Base-by-base conservation (phyloP, 2,113 vertebrate genomes). In the Empidonax traillii region DNA sequence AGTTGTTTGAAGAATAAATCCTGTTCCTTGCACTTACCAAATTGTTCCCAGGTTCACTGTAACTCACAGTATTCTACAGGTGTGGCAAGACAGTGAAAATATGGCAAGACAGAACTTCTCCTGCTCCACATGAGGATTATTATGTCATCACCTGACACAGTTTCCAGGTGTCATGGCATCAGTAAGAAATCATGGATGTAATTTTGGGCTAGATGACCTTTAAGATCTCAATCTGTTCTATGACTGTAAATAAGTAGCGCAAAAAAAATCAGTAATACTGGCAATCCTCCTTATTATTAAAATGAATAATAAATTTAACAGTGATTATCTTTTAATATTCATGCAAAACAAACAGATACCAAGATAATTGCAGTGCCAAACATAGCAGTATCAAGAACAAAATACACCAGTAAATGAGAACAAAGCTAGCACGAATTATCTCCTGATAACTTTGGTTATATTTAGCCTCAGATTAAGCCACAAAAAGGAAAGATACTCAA, bases 261-360 rank as follows among this genome's bases (percentile, higher is more conserved):
- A 65, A 52, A 24, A 43, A 39, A 43, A 86, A 19, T 20, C 8
- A 77, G 37, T 19, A 31, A 39, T 92, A 76, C 21, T 55, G 30
- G 68, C 89, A 94, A 85, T 84, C 95, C 46, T 78, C 72, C 66
- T 76, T 83, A 92, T 93, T 97, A 93, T 93, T 91, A 90, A 94
- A 94, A 85, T 75, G 89, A 96, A 90, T 97, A 97, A 95, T 90
- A 92, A 97, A 96, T 96, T 96, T 96, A 96, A 94, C 87, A 91
- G 94, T 96, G 68, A 96, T 97, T 96, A 94, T 83, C 73, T 94
- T 97, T 94, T 95, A 97, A 96, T 91, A 94, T 86, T 97, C 83
- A 91, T 93, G 53, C 95, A 95, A 97, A 96, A 96, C 87, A 96
- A 93, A 96, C 96, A 94, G 85, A 90, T 85, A 91, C 87, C 93